Evolutionary conservation across 1,140 invertebrate genomes (phyloP).

Genomic region (Atta cephalotes): DNA sequence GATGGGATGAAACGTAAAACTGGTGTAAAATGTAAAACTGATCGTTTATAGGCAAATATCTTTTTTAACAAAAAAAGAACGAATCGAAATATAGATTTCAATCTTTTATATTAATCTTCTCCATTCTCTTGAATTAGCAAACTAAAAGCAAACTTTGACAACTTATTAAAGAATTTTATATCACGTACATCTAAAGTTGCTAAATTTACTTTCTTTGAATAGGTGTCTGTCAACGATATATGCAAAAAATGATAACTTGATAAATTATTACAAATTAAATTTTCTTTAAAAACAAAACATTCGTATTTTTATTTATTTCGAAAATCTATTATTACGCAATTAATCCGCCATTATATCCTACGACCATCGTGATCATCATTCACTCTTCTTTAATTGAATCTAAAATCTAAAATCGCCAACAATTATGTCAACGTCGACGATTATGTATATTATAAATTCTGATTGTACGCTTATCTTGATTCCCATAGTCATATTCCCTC

Average conservation of each 20-base stretch:
- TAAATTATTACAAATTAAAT: background rate
- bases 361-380: background rate
- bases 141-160: background rate
- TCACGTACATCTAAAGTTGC: background rate
- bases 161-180: conserved; percentile 1
- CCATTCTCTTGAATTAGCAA: background rate
- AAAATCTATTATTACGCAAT: background rate
- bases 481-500: background rate
- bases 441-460: conserved; percentile 67
- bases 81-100: background rate
- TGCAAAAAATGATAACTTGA: background rate
- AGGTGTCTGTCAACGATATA: background rate
- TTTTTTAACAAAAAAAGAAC: background rate
- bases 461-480: conserved; percentile 28
- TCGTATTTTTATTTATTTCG: background rate
- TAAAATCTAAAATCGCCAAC: background rate
- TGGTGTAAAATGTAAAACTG: conserved; percentile 2
- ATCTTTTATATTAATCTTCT: background rate
- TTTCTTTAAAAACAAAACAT: background rate
- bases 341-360: background rate
- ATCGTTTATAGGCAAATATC: background rate
- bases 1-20: background rate
- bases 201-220: conserved; percentile 2
- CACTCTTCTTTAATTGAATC: background rate
- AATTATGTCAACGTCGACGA: background rate